phyloP scores from a whole-genome alignment of 2,888 invertebrate genomes.

The Oscheius myriophilus region DNA sequence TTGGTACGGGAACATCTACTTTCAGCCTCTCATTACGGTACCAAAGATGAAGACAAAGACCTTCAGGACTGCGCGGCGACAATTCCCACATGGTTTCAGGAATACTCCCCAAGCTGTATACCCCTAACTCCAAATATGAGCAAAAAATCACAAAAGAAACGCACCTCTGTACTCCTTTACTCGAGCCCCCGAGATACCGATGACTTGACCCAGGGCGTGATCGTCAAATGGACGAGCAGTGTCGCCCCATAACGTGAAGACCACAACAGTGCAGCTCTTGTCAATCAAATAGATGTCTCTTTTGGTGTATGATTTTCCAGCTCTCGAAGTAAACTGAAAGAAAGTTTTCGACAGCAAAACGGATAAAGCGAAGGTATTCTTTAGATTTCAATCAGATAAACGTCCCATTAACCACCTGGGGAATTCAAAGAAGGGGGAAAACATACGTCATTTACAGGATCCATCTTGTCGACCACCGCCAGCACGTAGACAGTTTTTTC shows the following conservation, averaged over 20 bases:
- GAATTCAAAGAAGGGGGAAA: too few species aligned
- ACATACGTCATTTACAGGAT: too few species aligned
- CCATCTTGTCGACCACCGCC: too few species aligned
- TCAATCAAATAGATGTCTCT: slow-evolving; percentile 88
- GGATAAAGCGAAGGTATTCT: too few species aligned
- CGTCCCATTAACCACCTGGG: too few species aligned
- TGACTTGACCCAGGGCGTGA: slow-evolving; percentile 75
- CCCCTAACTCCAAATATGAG: slow-evolving; percentile 50
- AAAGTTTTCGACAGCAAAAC: background rate
- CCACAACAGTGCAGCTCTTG: slow-evolving; percentile 81
- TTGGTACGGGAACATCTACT: too few species aligned
- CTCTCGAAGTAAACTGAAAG: slow-evolving; percentile 49
- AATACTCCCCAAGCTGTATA: slow-evolving; percentile 71
- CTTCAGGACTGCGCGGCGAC: slow-evolving; percentile 89
- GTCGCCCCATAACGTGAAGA: slow-evolving; percentile 89
- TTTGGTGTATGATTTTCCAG: slow-evolving; percentile 78
- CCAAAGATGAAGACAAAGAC: slow-evolving; percentile 88
- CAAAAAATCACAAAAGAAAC: background rate
- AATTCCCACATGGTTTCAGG: slow-evolving; percentile 76
- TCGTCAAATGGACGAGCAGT: slow-evolving; percentile 79
- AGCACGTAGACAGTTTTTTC: too few species aligned
- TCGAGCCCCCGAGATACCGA: slow-evolving; percentile 85
- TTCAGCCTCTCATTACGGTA: too few species aligned
- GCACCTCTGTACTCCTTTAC: slow-evolving; percentile 87
- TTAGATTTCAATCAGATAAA: too few species aligned